phyloP scores from a whole-genome alignment of 1,140 invertebrate genomes.

The Aphaenogaster ashmeadi region DNA sequence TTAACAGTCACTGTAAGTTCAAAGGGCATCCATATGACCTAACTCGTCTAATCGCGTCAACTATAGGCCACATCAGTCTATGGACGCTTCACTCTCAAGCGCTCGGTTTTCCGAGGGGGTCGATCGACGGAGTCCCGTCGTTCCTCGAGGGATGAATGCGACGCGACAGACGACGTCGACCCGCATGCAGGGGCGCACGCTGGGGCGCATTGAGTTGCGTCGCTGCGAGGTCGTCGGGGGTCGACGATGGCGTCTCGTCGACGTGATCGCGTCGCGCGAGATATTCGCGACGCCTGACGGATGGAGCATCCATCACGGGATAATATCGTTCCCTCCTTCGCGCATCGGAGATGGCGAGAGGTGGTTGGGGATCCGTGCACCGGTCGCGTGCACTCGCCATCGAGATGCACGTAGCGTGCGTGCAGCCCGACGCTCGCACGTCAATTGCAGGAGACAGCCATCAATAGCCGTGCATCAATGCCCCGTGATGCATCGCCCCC shows the following conservation, averaged over 20 bases:
- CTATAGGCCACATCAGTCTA: constrained; percentile 4
- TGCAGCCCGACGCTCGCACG: constrained; percentile 62
- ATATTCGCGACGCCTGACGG: constrained; percentile 70
- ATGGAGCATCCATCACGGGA: constrained; percentile 75
- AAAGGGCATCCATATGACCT: background rate
- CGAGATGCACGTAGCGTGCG: constrained; percentile 46
- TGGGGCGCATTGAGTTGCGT: constrained; percentile 7
- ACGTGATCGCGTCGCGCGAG: constrained; percentile 32
- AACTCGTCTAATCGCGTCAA: constrained; percentile 6
- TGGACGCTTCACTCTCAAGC: background rate
- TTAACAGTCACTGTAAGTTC: background rate
- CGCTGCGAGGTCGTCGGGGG: constrained; percentile 13
- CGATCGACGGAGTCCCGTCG: constrained; percentile 34
- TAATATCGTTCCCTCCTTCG: constrained; percentile 73
- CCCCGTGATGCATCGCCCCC: constrained; percentile 72
- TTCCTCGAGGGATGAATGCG: constrained; percentile 25
- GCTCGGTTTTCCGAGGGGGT: constrained; percentile 8
- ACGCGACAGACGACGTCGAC: constrained; percentile 39
- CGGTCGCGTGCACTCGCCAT: constrained; percentile 44
- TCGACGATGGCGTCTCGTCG: constrained; percentile 36
- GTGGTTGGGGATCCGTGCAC: background rate
- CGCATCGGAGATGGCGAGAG: background rate
- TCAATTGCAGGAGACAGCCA: constrained; percentile 78
- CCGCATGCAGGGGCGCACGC: background rate
- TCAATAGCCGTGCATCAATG: constrained; percentile 63